These are phyloP conservation scores for Palythoa grandiflora DNA, from an alignment of 92 coral and sea anemone species.

Conservation along the genomic window DNA sequence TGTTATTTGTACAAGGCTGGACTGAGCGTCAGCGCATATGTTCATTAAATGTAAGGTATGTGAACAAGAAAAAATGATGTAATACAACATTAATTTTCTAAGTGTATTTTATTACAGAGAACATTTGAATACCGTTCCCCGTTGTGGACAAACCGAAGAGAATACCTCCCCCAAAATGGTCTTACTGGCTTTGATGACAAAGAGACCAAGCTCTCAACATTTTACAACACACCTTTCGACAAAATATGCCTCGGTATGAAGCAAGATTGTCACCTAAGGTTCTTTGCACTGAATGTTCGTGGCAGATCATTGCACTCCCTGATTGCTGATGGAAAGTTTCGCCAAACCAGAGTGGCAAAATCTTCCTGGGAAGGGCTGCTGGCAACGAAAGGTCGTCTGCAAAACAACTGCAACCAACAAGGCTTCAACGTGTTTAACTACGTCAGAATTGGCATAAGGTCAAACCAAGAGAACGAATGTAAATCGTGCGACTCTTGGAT, in stretches of 20 bases:
- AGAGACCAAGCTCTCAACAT: conserved; percentile 30
- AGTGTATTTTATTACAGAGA: background rate
- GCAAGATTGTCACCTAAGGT: background rate
- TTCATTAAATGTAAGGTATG: too few relatives aligned
- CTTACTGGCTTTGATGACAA: conserved; percentile 11
- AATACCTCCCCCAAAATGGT: conserved; percentile 13
- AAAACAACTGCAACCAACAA: conserved; percentile 23
- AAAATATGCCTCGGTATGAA: conserved; percentile 35
- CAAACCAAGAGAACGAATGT: conserved; percentile 24
- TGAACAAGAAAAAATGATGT: too few relatives aligned
- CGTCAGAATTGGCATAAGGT: conserved; percentile 24
- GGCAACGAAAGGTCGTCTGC: background rate
- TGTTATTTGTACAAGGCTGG: too few relatives aligned
- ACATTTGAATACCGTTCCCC: background rate
- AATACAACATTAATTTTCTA: background rate
- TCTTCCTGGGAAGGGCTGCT: background rate
- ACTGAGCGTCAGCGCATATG: too few relatives aligned
- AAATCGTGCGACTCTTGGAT: conserved; percentile 20
- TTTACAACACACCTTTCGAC: background rate
- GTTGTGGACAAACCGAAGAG: background rate
- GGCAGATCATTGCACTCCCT: conserved; percentile 16
- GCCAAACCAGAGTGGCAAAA: background rate
- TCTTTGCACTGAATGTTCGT: background rate
- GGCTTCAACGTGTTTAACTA: background rate
- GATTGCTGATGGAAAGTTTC: conserved; percentile 37